Base-by-base conservation (phyloP, 2,888 invertebrate species). In the Omphaloscelis lunosa region DNA sequence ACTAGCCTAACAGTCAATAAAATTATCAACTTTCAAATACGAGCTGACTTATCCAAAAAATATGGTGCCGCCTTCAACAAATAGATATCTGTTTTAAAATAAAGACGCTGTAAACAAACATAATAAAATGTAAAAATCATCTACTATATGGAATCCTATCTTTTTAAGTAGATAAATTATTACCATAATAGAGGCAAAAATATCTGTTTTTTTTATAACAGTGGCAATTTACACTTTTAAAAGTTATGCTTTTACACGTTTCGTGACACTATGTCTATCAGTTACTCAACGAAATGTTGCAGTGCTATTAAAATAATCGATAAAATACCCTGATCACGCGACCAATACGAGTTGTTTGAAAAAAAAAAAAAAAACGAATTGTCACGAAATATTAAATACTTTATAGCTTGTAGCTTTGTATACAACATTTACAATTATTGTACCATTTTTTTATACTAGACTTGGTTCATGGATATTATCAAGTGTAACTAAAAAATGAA, bases 241-340 rank as follows among this genome's bases (percentile, higher is more conserved):
- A 80, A 78, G 58, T 75, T 77, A 80, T 67, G 27, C 6, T 27
- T 69, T 77, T 9, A 81, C 70, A 73, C 39, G 41, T 79, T 77
- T 29, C 76, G 65, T 84, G 84, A 79, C 82, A 84, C 67, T 80
- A 85, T 86, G 77, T 81, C 66, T 75, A 81, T 80, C 75, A 75
- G 69, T 87, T 87, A 86, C 73, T 83, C 79, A 88, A 88, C 84
- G 59, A 73, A 87, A 86, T 79, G 76, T 86, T 85, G 88, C 88
- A 82, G 82, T 71, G 79, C 86, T 82, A 83, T 87, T 88, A 88
- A 88, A 79, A 77, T 75, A 84, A 84, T 84, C 86, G 70, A 87
- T 87, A 48, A 73, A 48, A 67, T 77, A 76, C 48, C 41, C 51
- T 23, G 27, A 84, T 82, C 88, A 88, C 87, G 88, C 82, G 79